A percentile compares a stretch with the other conserved stretches of the same genome.
Conservation (phyloP, 2,888 invertebrate genomes). For the Caenorhabditis becei region DNA sequence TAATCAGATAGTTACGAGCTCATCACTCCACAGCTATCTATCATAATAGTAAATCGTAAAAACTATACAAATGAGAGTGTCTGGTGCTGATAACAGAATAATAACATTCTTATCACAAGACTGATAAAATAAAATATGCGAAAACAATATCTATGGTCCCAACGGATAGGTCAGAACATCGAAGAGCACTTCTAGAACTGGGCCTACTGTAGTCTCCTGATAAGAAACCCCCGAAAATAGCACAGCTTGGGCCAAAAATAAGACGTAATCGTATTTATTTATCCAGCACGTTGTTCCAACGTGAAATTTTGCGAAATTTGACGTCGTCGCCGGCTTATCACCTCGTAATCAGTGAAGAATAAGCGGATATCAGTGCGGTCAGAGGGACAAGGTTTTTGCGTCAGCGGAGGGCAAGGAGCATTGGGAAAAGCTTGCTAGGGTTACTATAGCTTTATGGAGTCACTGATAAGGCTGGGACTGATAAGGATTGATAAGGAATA, state of each 20-base stretch:
- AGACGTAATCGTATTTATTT: background rate
- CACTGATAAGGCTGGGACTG: too few relatives aligned
- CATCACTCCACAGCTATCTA: too few relatives aligned
- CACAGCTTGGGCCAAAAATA: background rate
- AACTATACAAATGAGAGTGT: background rate
- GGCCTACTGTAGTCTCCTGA: background rate
- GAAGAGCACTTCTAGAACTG: background rate
- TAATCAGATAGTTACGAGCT: too few relatives aligned
- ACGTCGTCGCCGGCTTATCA: slow-evolving; percentile 2
- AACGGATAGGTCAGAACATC: background rate
- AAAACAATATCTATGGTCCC: background rate
- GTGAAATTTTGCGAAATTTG: background rate
- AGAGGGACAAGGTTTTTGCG: background rate
- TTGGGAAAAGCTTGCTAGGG: too few relatives aligned
- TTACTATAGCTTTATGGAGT: too few relatives aligned
- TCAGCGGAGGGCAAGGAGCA: background rate
- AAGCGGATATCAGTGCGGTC: background rate
- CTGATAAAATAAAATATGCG: background rate
- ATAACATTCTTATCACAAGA: background rate
- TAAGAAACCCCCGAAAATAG: background rate
- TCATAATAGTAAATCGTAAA: background rate
- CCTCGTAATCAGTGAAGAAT: background rate
- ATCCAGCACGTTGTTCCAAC: background rate
- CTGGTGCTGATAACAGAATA: background rate
- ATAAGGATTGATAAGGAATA: too few relatives aligned